phyloP scores from a whole-genome alignment of 2,113 vertebrate species.

The Brachypteracias leptosomus region DNA sequence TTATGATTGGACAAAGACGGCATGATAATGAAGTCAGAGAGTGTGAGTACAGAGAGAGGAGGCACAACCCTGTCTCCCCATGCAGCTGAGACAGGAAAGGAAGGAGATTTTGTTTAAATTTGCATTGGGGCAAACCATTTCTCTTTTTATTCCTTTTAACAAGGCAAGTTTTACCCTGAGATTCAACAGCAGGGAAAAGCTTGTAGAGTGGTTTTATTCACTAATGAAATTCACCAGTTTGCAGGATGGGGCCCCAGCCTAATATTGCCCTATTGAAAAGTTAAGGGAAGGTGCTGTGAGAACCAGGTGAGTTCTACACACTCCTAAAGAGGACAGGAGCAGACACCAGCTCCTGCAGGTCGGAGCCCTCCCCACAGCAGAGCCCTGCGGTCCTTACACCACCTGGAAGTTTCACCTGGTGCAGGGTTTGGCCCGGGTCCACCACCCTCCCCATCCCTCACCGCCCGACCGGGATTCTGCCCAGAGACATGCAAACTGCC shows the following conservation, averaged over 20 bases:
- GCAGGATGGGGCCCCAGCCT: not conserved
- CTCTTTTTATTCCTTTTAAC: not conserved
- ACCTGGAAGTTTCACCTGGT: not conserved
- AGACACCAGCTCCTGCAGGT: not conserved
- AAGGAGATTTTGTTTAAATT: not conserved
- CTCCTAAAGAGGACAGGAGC: not conserved
- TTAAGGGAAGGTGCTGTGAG: not conserved
- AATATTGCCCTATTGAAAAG: not conserved
- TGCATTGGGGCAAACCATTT: not conserved
- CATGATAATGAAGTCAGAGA: not conserved
- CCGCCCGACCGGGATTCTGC: rapidly evolving
- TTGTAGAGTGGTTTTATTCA: not conserved
- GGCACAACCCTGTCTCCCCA: not conserved
- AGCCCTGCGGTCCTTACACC: not conserved
- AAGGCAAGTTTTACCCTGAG: not conserved
- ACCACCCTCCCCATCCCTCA: not conserved
- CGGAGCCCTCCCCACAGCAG: not conserved
- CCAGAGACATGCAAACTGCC: rapidly evolving
- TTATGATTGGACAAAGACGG: not conserved
- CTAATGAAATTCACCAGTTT: not conserved
- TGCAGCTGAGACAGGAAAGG: not conserved
- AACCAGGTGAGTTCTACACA: rapidly evolving
- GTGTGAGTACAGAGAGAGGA: not conserved
- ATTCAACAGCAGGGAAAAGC: not conserved
- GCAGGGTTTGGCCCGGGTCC: not conserved